Conservation (phyloP, 2,797 vertebrate genomes). For the Cirrhinus mrigala region DNA sequence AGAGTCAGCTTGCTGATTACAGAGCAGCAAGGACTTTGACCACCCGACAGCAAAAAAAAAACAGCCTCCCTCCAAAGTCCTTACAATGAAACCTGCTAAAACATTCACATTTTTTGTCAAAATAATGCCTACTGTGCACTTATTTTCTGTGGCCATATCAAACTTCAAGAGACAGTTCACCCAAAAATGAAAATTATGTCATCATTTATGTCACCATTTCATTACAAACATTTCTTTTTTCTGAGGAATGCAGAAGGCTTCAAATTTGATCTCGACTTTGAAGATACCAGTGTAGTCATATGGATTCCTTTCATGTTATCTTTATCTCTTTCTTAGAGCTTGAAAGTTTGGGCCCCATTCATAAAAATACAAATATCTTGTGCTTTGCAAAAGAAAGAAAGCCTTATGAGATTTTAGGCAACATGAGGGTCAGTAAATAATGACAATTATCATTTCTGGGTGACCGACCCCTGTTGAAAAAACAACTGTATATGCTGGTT, state of each 20-base stretch:
- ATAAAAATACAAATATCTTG: not conserved
- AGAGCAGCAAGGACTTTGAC: constrained; percentile 38
- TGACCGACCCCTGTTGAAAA: not conserved
- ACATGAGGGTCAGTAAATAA: not conserved
- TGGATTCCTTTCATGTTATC: not conserved
- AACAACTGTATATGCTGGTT: too few relatives aligned
- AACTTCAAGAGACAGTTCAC: not conserved
- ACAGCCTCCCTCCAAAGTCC: not conserved
- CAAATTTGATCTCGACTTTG: not conserved
- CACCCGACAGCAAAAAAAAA: constrained; percentile 34
- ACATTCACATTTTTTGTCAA: constrained; percentile 8
- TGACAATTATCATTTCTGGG: not conserved
- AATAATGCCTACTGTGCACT: constrained; percentile 8
- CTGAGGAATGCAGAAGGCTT: not conserved
- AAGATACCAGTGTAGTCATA: too few relatives aligned
- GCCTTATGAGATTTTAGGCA: not conserved
- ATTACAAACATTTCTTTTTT: not conserved
- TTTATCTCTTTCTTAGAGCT: not conserved
- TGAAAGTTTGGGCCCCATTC: not conserved
- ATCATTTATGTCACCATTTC: not conserved
- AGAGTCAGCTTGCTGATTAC: constrained; percentile 23
- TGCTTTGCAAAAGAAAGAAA: not conserved
- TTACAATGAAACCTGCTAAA: constrained; percentile 19
- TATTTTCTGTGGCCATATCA: not conserved
- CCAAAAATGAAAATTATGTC: not conserved